A percentile compares a stretch with the other conserved stretches of the same genome.
phyloP scores from a whole-genome alignment of 2,888 invertebrate species.

The Merodon equestris region DNA sequence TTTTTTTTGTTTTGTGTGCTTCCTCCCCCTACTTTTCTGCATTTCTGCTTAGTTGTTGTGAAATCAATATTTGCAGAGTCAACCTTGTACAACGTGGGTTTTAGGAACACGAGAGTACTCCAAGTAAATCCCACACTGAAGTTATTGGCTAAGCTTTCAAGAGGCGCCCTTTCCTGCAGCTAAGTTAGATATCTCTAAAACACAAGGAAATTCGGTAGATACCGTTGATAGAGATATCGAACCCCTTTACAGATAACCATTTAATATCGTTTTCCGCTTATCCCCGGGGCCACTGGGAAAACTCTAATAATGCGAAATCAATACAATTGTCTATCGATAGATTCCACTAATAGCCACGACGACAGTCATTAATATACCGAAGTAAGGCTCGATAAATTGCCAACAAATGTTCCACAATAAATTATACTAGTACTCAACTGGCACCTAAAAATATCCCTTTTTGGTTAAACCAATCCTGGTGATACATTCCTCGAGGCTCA shows the following conservation, averaged over 20 bases:
- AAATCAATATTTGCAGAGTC: conserved; percentile 5
- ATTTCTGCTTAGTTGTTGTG: neutral
- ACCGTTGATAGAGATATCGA: conserved; percentile 22
- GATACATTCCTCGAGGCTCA: conserved; percentile 37
- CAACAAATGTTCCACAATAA: conserved; percentile 62
- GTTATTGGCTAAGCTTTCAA: conserved; percentile 10
- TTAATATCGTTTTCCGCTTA: neutral
- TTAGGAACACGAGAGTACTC: neutral
- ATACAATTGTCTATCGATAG: conserved; percentile 19
- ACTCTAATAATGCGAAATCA: conserved; percentile 14
- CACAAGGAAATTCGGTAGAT: too few species aligned
- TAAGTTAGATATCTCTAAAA: too few species aligned
- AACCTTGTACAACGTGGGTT: neutral
- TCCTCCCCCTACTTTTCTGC: neutral
- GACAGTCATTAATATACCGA: conserved; percentile 51
- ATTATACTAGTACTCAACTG: conserved; percentile 46
- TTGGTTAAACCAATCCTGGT: conserved; percentile 22
- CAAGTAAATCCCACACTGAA: conserved; percentile 13
- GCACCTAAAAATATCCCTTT: conserved; percentile 44
- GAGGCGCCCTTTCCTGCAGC: too few species aligned
- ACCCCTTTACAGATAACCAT: conserved; percentile 2
- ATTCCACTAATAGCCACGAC: conserved; percentile 47
- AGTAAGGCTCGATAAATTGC: conserved; percentile 49
- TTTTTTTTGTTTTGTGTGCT: neutral
- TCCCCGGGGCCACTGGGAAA: neutral